phyloP scores from a whole-genome alignment of 35 echinoderm and acorn worm genomes.

The Apostichopus parvimensis region DNA sequence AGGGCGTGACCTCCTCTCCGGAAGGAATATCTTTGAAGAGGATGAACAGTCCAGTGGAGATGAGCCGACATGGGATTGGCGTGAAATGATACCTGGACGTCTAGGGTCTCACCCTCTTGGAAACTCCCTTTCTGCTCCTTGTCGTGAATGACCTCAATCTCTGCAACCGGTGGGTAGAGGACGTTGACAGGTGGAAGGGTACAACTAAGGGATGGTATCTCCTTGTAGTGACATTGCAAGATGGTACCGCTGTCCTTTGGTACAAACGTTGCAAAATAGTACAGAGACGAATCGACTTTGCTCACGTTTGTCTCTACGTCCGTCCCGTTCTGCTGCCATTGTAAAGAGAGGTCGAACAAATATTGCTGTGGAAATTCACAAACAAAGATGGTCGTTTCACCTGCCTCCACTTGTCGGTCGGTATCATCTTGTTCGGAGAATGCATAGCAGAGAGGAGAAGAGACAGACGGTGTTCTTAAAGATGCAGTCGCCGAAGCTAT shows the following conservation, averaged over 20 bases:
- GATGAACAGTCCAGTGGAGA: constrained; percentile 10
- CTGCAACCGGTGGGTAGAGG: background rate
- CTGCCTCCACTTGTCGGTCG: background rate
- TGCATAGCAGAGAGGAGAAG: background rate
- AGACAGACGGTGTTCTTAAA: background rate
- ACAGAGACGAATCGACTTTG: background rate
- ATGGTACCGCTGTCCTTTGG: background rate
- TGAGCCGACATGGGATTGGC: background rate
- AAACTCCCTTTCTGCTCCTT: background rate
- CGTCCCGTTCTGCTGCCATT: constrained; percentile 10
- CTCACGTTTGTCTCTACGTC: background rate
- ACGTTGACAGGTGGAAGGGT: background rate
- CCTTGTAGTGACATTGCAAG: constrained; percentile 15
- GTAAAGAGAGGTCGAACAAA: background rate
- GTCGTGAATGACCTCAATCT: background rate
- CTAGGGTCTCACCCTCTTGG: background rate
- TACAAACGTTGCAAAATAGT: background rate
- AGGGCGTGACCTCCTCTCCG: background rate
- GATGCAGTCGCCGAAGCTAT: background rate
- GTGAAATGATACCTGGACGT: background rate
- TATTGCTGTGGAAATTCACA: background rate
- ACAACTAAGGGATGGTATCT: constrained; percentile 9
- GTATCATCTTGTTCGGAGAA: background rate
- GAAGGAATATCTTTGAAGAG: background rate
- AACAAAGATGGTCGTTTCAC: background rate